A percentile compares a stretch with the other conserved stretches of the same genome.
phyloP scores from a whole-genome alignment of 1,140 invertebrate genomes.

The Listronotus bonariensis region DNA sequence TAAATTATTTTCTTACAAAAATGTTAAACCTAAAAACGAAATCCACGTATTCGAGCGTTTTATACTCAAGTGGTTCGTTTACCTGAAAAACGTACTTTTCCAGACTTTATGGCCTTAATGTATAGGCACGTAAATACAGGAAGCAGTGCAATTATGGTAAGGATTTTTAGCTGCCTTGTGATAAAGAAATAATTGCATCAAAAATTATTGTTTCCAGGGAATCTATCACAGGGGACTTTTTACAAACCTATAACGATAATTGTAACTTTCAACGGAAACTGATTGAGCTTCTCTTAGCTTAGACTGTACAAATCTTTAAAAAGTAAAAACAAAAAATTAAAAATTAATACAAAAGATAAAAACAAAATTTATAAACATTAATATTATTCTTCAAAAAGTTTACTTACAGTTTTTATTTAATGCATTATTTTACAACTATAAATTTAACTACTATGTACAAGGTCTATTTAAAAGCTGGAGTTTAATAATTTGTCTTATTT shows the following conservation, averaged over 20 bases:
- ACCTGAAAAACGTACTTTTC: too few species aligned
- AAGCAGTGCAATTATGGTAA: neutral
- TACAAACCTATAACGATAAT: conserved; percentile 29
- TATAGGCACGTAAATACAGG: too few species aligned
- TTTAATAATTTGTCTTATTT: too few species aligned
- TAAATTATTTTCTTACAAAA: too few species aligned
- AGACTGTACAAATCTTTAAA: conserved; percentile 23
- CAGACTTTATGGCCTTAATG: too few species aligned
- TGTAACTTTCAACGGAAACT: conserved; percentile 14
- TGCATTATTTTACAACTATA: neutral
- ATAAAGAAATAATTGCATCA: conserved; percentile 1
- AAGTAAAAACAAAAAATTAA: neutral
- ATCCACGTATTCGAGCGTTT: too few species aligned
- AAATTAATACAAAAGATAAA: too few species aligned
- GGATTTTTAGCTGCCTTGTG: neutral
- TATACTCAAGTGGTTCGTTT: too few species aligned
- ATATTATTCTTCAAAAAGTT: too few species aligned
- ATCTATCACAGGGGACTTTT: neutral
- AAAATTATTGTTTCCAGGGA: neutral
- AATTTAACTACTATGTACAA: neutral
- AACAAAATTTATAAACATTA: too few species aligned
- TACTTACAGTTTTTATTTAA: too few species aligned
- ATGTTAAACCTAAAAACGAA: too few species aligned
- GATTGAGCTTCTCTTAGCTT: conserved; percentile 16
- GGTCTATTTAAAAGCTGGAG: neutral